Percentiles rank a stretch among this genome's conserved stretches.
Evolutionary conservation across 2,888 invertebrate genomes (phyloP).

Genomic region (Pteria penguin): DNA sequence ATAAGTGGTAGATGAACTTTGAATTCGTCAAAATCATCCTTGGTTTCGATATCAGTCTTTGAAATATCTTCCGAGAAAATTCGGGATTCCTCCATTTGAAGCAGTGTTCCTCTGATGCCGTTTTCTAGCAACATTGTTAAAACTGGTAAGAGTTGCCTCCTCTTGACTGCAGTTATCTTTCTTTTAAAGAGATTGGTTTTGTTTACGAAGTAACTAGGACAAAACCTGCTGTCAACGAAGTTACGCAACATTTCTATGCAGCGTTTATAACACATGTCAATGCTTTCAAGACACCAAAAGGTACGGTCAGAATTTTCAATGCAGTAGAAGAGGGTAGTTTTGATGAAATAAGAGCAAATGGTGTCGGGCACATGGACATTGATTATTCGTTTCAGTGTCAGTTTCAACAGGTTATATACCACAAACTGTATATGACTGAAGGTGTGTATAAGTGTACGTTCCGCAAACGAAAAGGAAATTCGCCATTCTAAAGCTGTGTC

Average conservation of each 20-base stretch:
- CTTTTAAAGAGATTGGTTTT: background rate
- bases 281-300: background rate
- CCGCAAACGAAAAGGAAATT: constrained; percentile 12
- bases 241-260: background rate
- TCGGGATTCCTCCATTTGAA: too few species aligned
- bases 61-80: too few species aligned
- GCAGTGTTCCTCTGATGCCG: too few species aligned
- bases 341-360: constrained; percentile 6
- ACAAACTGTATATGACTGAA: constrained; percentile 5
- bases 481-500: background rate
- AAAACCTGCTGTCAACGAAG: background rate
- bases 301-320: background rate
- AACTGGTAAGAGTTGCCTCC: background rate
- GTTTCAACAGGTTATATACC: constrained; percentile 2
- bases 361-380: background rate
- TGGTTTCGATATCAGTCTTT: too few species aligned
- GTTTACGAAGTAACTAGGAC: constrained; percentile 5
- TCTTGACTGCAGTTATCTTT: background rate
- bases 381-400: constrained; percentile 9
- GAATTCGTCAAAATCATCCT: too few species aligned
- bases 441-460: background rate
- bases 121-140: too few species aligned
- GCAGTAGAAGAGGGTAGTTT: constrained; percentile 6
- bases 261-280: background rate
- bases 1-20: too few species aligned